Conservation (phyloP, 2,113 vertebrate genomes). For the Osmerus mordax region DNA sequence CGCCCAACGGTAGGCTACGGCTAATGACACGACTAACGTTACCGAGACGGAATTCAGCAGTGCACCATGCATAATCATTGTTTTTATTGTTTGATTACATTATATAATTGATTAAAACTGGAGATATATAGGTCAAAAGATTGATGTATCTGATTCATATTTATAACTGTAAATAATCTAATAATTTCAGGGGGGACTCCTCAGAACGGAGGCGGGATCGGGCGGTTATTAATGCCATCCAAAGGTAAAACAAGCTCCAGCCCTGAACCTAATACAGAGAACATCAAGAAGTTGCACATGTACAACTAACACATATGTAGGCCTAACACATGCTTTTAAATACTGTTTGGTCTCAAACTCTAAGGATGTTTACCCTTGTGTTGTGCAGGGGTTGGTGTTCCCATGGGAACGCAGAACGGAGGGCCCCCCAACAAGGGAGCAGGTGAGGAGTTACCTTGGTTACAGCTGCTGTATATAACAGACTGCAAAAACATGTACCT, state of each 20-base stretch:
- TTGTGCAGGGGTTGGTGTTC: conserved; percentile 43
- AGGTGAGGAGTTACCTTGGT: conserved; percentile 31
- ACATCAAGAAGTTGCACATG: no score
- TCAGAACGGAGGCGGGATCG: conserved; percentile 37
- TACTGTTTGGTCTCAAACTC: neutral
- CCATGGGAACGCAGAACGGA: conserved; percentile 40
- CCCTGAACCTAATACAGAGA: no score
- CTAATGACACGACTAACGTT: neutral
- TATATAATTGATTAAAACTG: no score
- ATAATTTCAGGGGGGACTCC: conserved; percentile 41
- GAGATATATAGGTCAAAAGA: no score
- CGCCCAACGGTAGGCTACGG: neutral
- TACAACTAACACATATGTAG: no score
- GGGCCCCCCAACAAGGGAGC: conserved; percentile 50
- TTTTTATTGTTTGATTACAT: no score
- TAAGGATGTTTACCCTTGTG: neutral
- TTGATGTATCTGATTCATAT: no score
- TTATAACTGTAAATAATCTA: no score
- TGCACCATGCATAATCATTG: no score
- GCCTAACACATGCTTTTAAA: neutral
- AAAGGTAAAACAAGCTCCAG: conserved; percentile 44
- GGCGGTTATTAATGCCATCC: conserved; percentile 46
- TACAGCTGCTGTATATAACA: no score
- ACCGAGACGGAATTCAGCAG: no score
- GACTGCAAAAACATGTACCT: no score